phyloP scores from a whole-genome alignment of 2,113 vertebrate species.

The Stigmatopora argus region DNA sequence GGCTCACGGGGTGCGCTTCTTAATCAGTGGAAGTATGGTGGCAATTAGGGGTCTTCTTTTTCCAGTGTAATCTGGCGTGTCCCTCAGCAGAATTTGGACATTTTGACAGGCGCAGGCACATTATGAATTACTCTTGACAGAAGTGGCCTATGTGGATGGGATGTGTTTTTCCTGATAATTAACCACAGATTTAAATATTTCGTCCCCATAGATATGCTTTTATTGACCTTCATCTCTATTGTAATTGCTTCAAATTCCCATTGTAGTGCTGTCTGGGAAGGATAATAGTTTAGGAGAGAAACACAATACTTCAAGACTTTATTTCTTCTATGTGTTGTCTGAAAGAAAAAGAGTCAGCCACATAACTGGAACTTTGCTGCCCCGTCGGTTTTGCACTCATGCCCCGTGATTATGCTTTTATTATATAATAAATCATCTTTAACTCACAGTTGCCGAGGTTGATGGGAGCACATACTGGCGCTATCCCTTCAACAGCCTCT shows the following conservation, averaged over 20 bases:
- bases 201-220: background rate
- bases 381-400: background rate
- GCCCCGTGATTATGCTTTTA: background rate
- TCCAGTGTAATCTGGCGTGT: constrained; percentile 15
- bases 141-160: constrained; percentile 21
- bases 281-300: background rate
- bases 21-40: constrained; percentile 17
- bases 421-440: constrained; percentile 9
- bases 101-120: constrained; percentile 32
- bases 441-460: constrained; percentile 82
- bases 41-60: constrained; percentile 15
- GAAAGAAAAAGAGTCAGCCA: background rate
- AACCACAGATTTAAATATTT: constrained; percentile 9
- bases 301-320: background rate
- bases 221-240: constrained; percentile 5
- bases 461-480: constrained; percentile 90
- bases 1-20: background rate
- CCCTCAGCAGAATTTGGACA: constrained; percentile 19
- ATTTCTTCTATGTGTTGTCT: background rate
- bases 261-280: background rate
- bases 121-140: constrained; percentile 50
- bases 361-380: background rate
- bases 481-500: constrained; percentile 86
- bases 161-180: constrained; percentile 4
- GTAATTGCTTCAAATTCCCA: background rate